Base-by-base conservation (phyloP, 2,888 invertebrate species). In the Alsophila aescularia region DNA sequence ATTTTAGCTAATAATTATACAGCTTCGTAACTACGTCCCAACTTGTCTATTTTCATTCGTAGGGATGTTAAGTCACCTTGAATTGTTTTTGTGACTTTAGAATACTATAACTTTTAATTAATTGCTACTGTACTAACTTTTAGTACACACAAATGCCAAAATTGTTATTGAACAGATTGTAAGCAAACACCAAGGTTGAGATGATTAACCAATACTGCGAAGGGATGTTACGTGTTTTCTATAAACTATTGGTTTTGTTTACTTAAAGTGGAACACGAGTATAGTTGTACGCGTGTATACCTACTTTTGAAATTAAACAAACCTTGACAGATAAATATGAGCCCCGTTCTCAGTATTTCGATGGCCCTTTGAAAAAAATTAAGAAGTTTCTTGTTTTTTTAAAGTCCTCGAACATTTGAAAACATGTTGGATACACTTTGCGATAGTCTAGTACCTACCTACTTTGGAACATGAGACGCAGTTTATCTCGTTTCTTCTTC, bases 111-210 rank as follows among this genome's bases (percentile, higher is more conserved):
- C 29, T 9, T 27, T 12, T 8, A 35, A 13, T 12, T 2, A 32
- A 32, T 13, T n/a, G 32, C 16, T 16, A 16, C 16, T 1, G 9
- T 34, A 14, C 16, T 8, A 36, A 24, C 6, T 13, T 12, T 61
- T 43, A 66, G 64, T 69, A 64, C 71, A 67, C 55, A 47, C 65
- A 64, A 62, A 61, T 64, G 64, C 60, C 52, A 56, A 68, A 70
- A 51, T 59, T 66, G 62, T 69, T 72, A 61, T 66, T 64, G 58
- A 48, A 41, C 42, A 39, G 14, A 13, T 13, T 24, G 18, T 48
- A 39, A 48, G 14, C 48, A 15, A 36, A 45, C 21, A 50, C 41
- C 60, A 60, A 66, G 62, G 64, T 60, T 47, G 31, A 44, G 37
- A 50, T 52, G 45, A 52, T 56, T 44, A 45, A 39, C 56, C 32